Percentiles rank a stretch among this genome's conserved stretches.
These are phyloP conservation scores for Leptinotarsa juncta DNA, from an alignment of 2,888 invertebrate species.

Conservation along the genomic window DNA sequence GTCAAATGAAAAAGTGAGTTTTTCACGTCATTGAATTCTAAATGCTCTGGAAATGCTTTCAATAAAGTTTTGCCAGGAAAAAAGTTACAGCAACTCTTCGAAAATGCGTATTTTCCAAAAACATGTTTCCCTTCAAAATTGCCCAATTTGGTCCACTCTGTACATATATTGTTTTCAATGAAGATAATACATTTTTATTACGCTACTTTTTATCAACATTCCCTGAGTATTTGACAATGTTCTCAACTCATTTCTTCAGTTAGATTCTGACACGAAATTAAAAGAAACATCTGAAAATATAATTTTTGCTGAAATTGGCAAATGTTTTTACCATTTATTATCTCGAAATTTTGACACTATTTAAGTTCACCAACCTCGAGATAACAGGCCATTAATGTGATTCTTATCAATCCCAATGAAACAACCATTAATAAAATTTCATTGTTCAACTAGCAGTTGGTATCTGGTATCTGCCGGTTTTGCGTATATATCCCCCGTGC, in stretches of 20 bases:
- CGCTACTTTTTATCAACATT: too few relatives aligned
- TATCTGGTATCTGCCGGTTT: neutral
- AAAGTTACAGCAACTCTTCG: too few relatives aligned
- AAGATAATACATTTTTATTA: neutral
- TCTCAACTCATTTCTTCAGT: too few relatives aligned
- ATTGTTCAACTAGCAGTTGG: constrained; percentile 30
- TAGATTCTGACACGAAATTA: too few relatives aligned
- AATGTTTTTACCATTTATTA: constrained; percentile 31
- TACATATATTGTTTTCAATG: too few relatives aligned
- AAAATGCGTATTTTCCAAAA: too few relatives aligned
- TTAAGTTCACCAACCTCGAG: constrained; percentile 48
- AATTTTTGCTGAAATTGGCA: neutral
- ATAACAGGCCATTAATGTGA: constrained; percentile 36
- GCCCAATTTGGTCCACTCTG: too few relatives aligned
- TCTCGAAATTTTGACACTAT: constrained; percentile 50
- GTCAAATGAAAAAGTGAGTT: too few relatives aligned
- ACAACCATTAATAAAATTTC: constrained; percentile 27
- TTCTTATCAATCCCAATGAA: constrained; percentile 40
- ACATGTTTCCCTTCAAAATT: too few relatives aligned
- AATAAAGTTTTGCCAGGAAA: too few relatives aligned
- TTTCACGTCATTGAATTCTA: too few relatives aligned
- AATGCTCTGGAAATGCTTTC: too few relatives aligned
- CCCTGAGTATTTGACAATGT: neutral
- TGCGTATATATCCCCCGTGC: constrained; percentile 4
- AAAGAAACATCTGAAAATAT: neutral